Conservation (phyloP, 1,140 invertebrate species). For the Latrodectus geometricus region DNA sequence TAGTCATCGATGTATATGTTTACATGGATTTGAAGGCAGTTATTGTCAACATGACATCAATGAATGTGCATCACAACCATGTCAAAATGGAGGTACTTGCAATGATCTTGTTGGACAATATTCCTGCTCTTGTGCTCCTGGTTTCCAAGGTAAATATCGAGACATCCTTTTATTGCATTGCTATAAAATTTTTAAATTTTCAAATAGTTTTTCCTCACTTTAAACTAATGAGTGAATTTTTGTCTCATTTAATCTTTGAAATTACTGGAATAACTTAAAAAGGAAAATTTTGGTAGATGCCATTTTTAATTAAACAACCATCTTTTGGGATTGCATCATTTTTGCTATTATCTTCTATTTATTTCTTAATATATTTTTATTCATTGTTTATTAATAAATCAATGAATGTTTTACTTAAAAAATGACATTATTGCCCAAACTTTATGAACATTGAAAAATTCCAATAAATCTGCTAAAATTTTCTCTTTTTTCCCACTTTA, state of each 20-base stretch:
- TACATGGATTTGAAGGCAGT: slow-evolving; percentile 87
- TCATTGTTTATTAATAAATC: too few species aligned
- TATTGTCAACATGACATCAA: slow-evolving; percentile 92
- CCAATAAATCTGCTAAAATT: too few species aligned
- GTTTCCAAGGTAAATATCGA: slow-evolving; percentile 69
- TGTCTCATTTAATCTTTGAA: neutral
- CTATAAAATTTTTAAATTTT: neutral
- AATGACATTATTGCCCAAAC: too few species aligned
- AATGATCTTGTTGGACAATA: slow-evolving; percentile 92
- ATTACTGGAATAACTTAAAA: too few species aligned
- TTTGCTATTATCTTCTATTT: too few species aligned
- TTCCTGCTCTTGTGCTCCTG: slow-evolving; percentile 63
- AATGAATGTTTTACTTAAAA: too few species aligned
- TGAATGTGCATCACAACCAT: slow-evolving; percentile 85
- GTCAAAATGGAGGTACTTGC: slow-evolving; percentile 63
- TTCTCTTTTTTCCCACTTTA: too few species aligned
- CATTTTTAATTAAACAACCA: too few species aligned
- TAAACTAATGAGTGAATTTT: neutral
- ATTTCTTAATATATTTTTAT: too few species aligned
- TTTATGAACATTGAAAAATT: too few species aligned
- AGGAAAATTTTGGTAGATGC: too few species aligned
- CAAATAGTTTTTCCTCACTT: neutral
- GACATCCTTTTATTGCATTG: neutral
- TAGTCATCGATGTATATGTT: slow-evolving; percentile 87
- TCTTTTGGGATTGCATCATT: too few species aligned